These are phyloP conservation scores for Porites rus DNA, from an alignment of 92 coral and sea anemone genomes.

Conservation along the genomic window DNA sequence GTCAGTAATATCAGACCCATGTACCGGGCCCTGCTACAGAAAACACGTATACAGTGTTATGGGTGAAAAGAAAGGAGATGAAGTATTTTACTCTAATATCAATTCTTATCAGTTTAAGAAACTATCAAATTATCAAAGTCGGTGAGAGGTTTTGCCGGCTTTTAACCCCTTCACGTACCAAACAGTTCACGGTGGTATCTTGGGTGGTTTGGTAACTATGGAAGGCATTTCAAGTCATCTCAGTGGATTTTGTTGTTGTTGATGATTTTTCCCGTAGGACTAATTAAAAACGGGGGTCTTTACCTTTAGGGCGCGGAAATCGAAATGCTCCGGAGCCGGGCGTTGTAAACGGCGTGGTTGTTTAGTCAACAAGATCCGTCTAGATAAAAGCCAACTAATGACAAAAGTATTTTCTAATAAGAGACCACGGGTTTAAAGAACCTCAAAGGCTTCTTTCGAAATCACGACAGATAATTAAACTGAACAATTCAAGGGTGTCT, in stretches of 20 bases:
- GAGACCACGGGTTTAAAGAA: background rate
- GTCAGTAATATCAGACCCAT: background rate
- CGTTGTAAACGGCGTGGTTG: background rate
- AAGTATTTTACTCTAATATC: background rate
- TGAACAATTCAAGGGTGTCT: background rate
- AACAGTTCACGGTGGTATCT: background rate
- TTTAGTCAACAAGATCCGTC: background rate
- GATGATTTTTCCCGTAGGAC: too few species aligned
- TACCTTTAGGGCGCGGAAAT: too few species aligned
- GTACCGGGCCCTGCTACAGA: too few species aligned
- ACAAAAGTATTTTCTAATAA: background rate
- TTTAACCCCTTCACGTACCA: background rate
- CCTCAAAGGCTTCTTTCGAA: background rate
- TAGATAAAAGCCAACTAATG: background rate
- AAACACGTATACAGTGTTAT: background rate
- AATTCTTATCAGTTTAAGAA: background rate
- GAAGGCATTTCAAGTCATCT: background rate
- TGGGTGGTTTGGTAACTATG: too few species aligned
- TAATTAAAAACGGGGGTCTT: too few species aligned
- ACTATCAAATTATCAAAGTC: too few species aligned
- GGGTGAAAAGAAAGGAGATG: background rate
- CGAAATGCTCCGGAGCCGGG: background rate
- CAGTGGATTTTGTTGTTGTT: background rate
- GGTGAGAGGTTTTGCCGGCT: background rate
- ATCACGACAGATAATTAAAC: background rate